These are phyloP conservation scores for Donacobius atricapilla DNA, from an alignment of 2,113 vertebrate genomes.

Conservation along the genomic window DNA sequence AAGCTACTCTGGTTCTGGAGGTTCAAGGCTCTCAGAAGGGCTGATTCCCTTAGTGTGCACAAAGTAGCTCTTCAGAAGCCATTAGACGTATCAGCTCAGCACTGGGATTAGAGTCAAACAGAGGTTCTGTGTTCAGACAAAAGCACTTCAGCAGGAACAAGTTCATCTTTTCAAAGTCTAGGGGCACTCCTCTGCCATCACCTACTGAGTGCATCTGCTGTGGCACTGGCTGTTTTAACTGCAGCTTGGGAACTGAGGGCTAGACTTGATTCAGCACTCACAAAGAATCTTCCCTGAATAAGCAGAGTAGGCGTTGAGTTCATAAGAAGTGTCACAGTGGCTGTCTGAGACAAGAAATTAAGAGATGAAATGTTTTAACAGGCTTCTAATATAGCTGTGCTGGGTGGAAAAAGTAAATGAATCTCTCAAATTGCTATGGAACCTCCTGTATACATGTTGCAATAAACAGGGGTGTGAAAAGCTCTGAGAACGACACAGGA, in stretches of 20 bases:
- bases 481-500: neutral
- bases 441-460: neutral
- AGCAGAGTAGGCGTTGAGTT: neutral
- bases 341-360: neutral
- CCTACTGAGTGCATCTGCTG: neutral
- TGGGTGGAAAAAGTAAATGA: neutral
- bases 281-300: neutral
- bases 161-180: neutral
- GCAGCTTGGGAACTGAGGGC: neutral
- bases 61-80: neutral
- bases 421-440: neutral
- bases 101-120: neutral
- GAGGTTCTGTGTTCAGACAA: neutral
- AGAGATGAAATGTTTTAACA: neutral
- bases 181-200: neutral
- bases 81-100: neutral
- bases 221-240: neutral
- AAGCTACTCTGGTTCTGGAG: neutral
- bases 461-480: slow-evolving; percentile 1
- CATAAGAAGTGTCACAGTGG: neutral
- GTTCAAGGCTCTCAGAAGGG: neutral
- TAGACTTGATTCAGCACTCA: neutral
- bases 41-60: neutral
- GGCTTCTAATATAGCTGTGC: neutral
- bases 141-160: neutral